Conservation (phyloP, 1,140 invertebrate genomes). For the Drosophila bocqueti region DNA sequence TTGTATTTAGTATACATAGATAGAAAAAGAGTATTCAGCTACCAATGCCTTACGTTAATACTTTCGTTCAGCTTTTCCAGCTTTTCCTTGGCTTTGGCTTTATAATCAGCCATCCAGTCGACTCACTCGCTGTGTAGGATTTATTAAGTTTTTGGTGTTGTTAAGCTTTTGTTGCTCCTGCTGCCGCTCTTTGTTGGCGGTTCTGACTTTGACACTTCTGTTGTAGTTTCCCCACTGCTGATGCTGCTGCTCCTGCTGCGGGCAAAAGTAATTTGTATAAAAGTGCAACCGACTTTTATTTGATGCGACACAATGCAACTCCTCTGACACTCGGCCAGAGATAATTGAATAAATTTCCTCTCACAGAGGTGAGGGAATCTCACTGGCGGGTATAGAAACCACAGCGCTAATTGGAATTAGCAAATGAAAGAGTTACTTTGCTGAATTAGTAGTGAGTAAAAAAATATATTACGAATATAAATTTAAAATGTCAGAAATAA, state of each 20-base stretch:
- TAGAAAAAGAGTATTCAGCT: slow-evolving; percentile 5
- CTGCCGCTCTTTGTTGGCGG: slow-evolving; percentile 15
- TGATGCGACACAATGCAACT: slow-evolving; percentile 54
- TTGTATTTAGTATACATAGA: background rate
- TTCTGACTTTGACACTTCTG: slow-evolving; percentile 34
- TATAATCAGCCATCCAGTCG: slow-evolving; percentile 59
- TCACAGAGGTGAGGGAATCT: background rate
- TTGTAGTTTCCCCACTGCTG: slow-evolving; percentile 26
- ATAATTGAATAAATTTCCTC: slow-evolving; percentile 66
- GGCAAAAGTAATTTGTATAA: slow-evolving; percentile 75
- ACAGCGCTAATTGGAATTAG: slow-evolving; percentile 60
- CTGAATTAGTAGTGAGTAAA: background rate
- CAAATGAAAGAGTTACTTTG: slow-evolving; percentile 1
- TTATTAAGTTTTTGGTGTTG: slow-evolving; percentile 63
- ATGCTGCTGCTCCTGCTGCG: slow-evolving; percentile 22
- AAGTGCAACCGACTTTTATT: slow-evolving; percentile 78
- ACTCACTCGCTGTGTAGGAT: slow-evolving; percentile 27
- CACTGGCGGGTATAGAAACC: background rate
- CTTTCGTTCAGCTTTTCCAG: background rate
- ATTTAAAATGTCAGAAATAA: too few relatives aligned
- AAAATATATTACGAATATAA: background rate
- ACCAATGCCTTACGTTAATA: too few relatives aligned
- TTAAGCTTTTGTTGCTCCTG: slow-evolving; percentile 21
- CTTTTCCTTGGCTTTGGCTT: slow-evolving; percentile 35
- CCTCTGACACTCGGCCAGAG: slow-evolving; percentile 31